These are phyloP conservation scores for Portevinia maculata DNA, from an alignment of 2,888 invertebrate species.

Conservation along the genomic window DNA sequence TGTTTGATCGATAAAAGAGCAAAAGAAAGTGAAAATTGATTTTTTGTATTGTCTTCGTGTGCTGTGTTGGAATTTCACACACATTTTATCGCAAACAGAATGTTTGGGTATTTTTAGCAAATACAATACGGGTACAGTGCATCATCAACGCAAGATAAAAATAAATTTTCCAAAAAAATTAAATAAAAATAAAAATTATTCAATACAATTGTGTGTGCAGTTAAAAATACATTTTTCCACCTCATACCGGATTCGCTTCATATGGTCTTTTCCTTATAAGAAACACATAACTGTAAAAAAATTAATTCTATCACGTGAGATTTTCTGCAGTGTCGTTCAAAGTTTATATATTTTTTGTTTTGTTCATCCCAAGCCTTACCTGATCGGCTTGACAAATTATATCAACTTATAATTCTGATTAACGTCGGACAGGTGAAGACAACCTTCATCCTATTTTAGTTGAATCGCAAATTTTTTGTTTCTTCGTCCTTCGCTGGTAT, in stretches of 20 bases:
- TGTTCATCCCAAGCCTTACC: slow-evolving; percentile 32
- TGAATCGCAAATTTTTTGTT: slow-evolving; percentile 31
- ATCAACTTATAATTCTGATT: slow-evolving; percentile 69
- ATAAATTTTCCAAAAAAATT: slow-evolving; percentile 45
- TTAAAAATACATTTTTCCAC: slow-evolving; percentile 56
- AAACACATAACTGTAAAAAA: slow-evolving; percentile 30
- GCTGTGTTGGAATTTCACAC: slow-evolving; percentile 52
- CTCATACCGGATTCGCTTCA: slow-evolving; percentile 50
- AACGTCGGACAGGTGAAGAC: slow-evolving; percentile 68
- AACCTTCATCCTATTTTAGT: slow-evolving; percentile 31
- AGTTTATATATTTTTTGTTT: slow-evolving; percentile 12
- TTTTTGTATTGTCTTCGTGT: slow-evolving; percentile 8
- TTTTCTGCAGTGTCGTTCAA: slow-evolving; percentile 52
- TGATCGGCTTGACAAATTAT: slow-evolving; percentile 71
- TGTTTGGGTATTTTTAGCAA: slow-evolving; percentile 51
- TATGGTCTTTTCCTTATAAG: slow-evolving; percentile 8
- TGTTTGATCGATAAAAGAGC: slow-evolving; percentile 64
- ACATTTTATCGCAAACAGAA: slow-evolving; percentile 19
- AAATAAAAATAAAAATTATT: slow-evolving; percentile 17
- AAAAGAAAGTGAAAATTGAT: slow-evolving; percentile 48
- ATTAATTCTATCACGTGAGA: no score
- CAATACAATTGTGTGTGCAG: slow-evolving; percentile 29
- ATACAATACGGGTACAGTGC: slow-evolving; percentile 31
- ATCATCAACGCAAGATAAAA: slow-evolving; percentile 18
- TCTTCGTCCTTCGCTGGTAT: slow-evolving; percentile 62